phyloP scores from a whole-genome alignment of 2,888 invertebrate genomes.

The Megamerina dolium region DNA sequence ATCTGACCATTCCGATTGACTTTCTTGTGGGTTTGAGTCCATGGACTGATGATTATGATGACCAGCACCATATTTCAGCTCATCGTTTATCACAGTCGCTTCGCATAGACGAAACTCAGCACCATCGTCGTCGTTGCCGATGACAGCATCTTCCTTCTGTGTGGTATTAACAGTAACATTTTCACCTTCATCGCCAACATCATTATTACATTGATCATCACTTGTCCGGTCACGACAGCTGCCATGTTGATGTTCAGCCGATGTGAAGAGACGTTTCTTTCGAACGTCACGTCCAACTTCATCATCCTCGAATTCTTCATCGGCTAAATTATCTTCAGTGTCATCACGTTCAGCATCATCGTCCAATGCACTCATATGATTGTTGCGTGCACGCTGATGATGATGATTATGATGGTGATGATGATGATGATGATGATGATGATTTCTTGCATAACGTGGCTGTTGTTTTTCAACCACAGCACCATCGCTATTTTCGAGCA shows the following conservation, averaged over 20 bases:
- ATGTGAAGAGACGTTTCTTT: slow-evolving; percentile 31
- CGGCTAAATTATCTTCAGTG: slow-evolving; percentile 47
- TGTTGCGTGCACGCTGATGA: slow-evolving; percentile 30
- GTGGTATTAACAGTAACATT: slow-evolving; percentile 24
- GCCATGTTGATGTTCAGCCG: slow-evolving; percentile 13
- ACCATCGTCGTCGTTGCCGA: slow-evolving; percentile 14
- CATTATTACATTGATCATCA: slow-evolving; percentile 12
- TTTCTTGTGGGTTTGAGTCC: slow-evolving; percentile 55
- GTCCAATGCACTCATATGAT: slow-evolving; percentile 25
- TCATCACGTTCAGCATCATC: slow-evolving; percentile 43
- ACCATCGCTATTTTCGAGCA: slow-evolving; percentile 25
- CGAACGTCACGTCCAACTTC: slow-evolving; percentile 43
- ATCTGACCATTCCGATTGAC: slow-evolving; percentile 79
- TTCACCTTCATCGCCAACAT: slow-evolving; percentile 23
- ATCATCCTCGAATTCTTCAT: slow-evolving; percentile 48
- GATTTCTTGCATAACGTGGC: slow-evolving; percentile 18
- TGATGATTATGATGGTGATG: slow-evolving; percentile 31
- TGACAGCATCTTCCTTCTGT: slow-evolving; percentile 21
- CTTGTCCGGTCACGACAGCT: slow-evolving; percentile 11
- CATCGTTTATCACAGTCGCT: slow-evolving; percentile 50
- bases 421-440: slow-evolving; percentile 28
- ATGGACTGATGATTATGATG: slow-evolving; percentile 49
- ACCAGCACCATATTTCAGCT: slow-evolving; percentile 48
- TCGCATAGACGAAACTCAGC: slow-evolving; percentile 30
- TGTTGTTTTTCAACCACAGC: slow-evolving; percentile 9